Evolutionary conservation across 2,888 invertebrate species (phyloP).

Genomic region (Agrochola lota): DNA sequence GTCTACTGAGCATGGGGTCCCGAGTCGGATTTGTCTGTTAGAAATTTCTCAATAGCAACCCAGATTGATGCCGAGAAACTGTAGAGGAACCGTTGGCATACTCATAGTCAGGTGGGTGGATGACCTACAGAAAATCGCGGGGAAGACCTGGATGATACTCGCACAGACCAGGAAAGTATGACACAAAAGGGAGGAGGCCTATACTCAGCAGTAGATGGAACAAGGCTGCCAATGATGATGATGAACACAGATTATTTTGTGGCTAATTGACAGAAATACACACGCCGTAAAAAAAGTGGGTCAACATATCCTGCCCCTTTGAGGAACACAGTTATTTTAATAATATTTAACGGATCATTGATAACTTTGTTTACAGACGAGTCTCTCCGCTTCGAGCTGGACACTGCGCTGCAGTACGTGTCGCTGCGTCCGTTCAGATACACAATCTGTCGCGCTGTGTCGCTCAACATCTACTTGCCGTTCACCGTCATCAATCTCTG

Average conservation of each 20-base stretch:
- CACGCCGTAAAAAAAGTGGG: background rate
- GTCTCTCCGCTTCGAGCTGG: constrained; percentile 49
- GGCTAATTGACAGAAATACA: background rate
- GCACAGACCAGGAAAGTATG: no score
- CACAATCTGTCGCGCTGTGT: constrained; percentile 37
- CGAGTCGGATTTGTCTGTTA: background rate
- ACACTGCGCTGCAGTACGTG: constrained; percentile 48
- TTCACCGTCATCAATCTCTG: constrained; percentile 25
- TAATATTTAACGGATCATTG: background rate
- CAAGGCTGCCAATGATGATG: no score
- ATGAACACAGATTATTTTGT: background rate
- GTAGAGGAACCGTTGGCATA: no score
- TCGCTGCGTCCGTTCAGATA: constrained; percentile 51
- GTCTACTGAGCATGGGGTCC: background rate
- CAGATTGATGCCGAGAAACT: background rate
- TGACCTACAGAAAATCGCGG: no score
- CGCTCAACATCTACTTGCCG: constrained; percentile 38
- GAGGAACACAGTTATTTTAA: background rate
- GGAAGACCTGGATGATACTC: no score
- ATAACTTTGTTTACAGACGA: constrained; percentile 47
- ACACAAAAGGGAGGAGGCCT: no score
- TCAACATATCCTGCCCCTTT: background rate
- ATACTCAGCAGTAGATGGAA: no score
- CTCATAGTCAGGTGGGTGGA: no score
- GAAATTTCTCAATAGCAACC: background rate